Evolutionary conservation across 2,888 invertebrate species (phyloP), one percentile per base, ranked within the genome.

Genomic region (Apamea anceps): DNA sequence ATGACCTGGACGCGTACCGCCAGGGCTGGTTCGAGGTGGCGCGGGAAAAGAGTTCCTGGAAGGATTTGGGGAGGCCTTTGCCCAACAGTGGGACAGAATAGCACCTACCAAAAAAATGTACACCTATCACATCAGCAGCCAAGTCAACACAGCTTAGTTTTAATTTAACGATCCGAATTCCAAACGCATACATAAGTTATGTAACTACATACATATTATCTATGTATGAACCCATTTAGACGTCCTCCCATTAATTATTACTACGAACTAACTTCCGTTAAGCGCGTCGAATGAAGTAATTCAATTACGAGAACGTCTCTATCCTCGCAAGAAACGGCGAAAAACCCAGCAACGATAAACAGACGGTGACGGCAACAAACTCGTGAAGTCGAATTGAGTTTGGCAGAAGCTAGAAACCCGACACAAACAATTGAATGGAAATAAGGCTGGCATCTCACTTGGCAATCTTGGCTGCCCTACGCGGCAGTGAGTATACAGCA

Each of bases 361-460:
- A 80, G 54, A 66, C 60, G 66, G 60, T 57, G 72, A 86, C 37
- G 42, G 7, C 42, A 87, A 84, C 78, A 81, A 80, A 84, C 77
- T 81, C 75, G 74, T 57, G 72, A 72, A 78, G 75, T 71, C 70
- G 71, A 86, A 85, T 79, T 86, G 72, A 77, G 81, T 87, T 84
- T 77, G 66, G 65, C 65, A 65, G 71, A 76, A 79, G 79, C 80
- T 74, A 79, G 42, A 32, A 82, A 75, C 60, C 54, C n/a, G 28
- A 74, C 45, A 51, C 68, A 82, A 85, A 80, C 67, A 73, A 74
- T 79, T 62, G 42, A 67, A 75, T 54, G 62, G 63, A 57, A 78
- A 67, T 63, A 79, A 79, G 62, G 54, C 32, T n/a, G 48, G 13
- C 66, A 37, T 51, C 25, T 12, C 57, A 67, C 71, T 86, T 60